phyloP scores from a whole-genome alignment of 1,140 invertebrate genomes.

The Pogonomyrmex californicus region DNA sequence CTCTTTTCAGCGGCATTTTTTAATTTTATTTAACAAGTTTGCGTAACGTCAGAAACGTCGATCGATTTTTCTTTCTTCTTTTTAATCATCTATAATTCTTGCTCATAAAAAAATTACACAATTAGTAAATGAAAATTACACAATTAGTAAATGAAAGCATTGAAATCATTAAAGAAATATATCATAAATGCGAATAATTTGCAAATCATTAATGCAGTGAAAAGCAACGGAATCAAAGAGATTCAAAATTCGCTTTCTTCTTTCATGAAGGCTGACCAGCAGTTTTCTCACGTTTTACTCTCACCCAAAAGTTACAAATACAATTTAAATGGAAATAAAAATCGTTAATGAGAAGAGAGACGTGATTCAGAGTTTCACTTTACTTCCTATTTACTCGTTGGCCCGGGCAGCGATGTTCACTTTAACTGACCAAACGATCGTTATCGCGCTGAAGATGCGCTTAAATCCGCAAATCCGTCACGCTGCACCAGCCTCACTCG shows the following conservation, averaged over 20 bases:
- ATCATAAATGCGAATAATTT: not conserved
- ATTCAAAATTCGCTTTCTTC: not conserved
- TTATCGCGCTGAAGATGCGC: not conserved
- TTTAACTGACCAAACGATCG: not conserved
- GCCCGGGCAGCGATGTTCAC: not conserved
- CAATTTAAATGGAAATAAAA: not conserved
- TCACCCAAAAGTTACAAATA: not conserved
- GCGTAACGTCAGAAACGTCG: not conserved
- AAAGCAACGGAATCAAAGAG: not conserved
- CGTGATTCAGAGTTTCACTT: not conserved
- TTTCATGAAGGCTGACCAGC: not conserved
- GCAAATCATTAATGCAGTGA: not conserved
- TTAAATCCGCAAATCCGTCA: constrained; percentile 26
- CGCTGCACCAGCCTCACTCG: not conserved
- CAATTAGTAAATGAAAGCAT: not conserved
- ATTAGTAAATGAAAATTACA: not conserved
- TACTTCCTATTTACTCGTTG: not conserved
- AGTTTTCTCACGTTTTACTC: not conserved
- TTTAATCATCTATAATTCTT: not conserved
- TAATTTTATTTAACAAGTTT: not conserved
- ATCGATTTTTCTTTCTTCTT: not conserved
- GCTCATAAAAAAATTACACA: not conserved
- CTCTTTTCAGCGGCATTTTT: not conserved
- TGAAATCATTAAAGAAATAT: not conserved
- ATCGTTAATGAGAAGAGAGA: not conserved